phyloP scores from a whole-genome alignment of 2,797 vertebrate species.

The Chloroceryle amazona region DNA sequence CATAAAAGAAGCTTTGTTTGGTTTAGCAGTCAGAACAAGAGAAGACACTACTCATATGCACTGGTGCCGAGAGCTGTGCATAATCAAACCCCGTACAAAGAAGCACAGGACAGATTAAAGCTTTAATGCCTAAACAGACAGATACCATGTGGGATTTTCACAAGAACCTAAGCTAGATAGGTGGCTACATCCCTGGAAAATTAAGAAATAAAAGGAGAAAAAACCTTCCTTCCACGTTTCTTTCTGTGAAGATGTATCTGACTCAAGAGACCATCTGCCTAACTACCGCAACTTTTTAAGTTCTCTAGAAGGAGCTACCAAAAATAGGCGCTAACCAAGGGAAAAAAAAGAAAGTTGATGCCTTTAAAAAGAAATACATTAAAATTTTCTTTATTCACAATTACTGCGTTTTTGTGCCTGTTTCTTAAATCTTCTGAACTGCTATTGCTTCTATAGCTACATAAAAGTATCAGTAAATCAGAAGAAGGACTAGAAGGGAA shows the following conservation, averaged over 20 bases:
- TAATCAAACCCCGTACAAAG: neutral
- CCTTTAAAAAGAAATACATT: neutral
- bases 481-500: neutral
- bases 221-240: neutral
- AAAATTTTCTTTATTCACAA: neutral
- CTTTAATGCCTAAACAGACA: neutral
- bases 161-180: neutral
- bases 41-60: neutral
- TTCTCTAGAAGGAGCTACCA: neutral
- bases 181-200: neutral
- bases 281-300: neutral
- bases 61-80: neutral
- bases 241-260: neutral
- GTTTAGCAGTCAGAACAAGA: neutral
- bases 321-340: neutral
- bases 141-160: neutral
- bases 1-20: constrained; percentile 26
- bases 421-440: neutral
- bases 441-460: neutral
- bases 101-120: neutral
- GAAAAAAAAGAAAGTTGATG: neutral
- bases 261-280: rapidly evolving
- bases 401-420: rapidly evolving
- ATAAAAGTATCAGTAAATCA: neutral
- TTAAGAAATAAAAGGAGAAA: neutral